Conservation (phyloP, 2,113 vertebrate genomes). For the Phalacrocorax brasilianus region DNA sequence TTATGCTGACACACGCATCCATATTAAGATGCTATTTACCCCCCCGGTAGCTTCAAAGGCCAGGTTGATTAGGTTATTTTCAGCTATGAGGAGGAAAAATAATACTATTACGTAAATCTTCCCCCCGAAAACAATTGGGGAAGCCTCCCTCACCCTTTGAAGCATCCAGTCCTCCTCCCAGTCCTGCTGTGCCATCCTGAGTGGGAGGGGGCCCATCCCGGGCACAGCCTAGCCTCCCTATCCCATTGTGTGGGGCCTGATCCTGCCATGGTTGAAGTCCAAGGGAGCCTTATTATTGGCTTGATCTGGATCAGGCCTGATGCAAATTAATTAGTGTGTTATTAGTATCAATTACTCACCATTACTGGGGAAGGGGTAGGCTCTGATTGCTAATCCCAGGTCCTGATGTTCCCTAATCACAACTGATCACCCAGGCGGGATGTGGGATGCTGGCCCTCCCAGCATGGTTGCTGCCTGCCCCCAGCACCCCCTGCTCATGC, state of each 20-base stretch:
- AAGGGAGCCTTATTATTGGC: neutral
- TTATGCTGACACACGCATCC: constrained; percentile 63
- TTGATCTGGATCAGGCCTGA: constrained; percentile 33
- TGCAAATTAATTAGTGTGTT: constrained; percentile 45
- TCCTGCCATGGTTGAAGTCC: neutral
- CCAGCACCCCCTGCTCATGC: neutral
- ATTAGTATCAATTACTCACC: constrained; percentile 56
- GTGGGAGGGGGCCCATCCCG: neutral
- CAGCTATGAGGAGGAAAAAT: constrained; percentile 23
- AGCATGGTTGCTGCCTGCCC: no score
- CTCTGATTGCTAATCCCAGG: constrained; percentile 36
- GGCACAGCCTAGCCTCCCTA: neutral
- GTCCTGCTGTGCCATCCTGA: neutral
- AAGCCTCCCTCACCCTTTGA: neutral
- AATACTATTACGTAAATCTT: neutral
- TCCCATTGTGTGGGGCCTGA: fast-evolving
- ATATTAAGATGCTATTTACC: constrained; percentile 66
- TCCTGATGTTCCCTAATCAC: constrained; percentile 34
- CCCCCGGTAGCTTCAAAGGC: constrained; percentile 55
- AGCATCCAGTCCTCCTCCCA: neutral
- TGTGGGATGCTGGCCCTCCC: neutral
- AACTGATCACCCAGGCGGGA: neutral
- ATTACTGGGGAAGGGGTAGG: constrained; percentile 38
- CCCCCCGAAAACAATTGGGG: constrained; percentile 13
- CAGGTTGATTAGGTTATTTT: constrained; percentile 69